Evolutionary conservation across 2,113 vertebrate species (phyloP).

Genomic region (Hoplias malabaricus): DNA sequence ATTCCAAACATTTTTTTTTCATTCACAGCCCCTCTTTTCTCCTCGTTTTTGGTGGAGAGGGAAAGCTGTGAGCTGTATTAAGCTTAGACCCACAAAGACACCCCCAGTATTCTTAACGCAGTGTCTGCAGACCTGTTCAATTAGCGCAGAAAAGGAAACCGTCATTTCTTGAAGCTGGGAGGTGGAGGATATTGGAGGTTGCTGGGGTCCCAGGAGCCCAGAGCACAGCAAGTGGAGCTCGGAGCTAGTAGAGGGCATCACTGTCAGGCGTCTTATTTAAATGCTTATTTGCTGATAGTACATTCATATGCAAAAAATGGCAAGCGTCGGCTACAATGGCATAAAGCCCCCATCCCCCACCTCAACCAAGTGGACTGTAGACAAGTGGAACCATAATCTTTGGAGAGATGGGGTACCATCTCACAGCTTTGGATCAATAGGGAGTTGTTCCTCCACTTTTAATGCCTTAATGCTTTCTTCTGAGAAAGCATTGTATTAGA

Average conservation of each 20-base stretch:
- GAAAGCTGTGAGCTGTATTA: constrained; percentile 39
- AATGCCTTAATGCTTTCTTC: too few relatives aligned
- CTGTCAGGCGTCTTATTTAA: not conserved
- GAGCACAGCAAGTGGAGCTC: not conserved
- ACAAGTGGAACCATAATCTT: too few relatives aligned
- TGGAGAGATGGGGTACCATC: too few relatives aligned
- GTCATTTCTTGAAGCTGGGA: constrained; percentile 15
- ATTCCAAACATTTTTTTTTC: constrained; percentile 38
- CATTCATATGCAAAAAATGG: too few relatives aligned
- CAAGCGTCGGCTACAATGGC: too few relatives aligned
- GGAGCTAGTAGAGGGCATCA: not conserved
- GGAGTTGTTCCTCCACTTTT: too few relatives aligned
- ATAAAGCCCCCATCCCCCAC: too few relatives aligned
- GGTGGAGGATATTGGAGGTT: constrained; percentile 7
- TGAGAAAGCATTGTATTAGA: too few relatives aligned
- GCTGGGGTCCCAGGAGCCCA: not conserved
- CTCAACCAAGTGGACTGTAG: too few relatives aligned
- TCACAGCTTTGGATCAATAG: too few relatives aligned
- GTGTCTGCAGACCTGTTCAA: constrained; percentile 51
- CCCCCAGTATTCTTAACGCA: constrained; percentile 17
- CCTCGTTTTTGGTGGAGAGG: constrained; percentile 42
- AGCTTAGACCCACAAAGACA: constrained; percentile 34
- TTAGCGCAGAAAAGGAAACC: constrained; percentile 55
- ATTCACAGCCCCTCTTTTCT: constrained; percentile 53
- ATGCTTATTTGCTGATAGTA: not conserved